A percentile compares a stretch with the other conserved stretches of the same genome.
Evolutionary conservation across 2,888 invertebrate genomes (phyloP).

Genomic region (Sycophila texana): DNA sequence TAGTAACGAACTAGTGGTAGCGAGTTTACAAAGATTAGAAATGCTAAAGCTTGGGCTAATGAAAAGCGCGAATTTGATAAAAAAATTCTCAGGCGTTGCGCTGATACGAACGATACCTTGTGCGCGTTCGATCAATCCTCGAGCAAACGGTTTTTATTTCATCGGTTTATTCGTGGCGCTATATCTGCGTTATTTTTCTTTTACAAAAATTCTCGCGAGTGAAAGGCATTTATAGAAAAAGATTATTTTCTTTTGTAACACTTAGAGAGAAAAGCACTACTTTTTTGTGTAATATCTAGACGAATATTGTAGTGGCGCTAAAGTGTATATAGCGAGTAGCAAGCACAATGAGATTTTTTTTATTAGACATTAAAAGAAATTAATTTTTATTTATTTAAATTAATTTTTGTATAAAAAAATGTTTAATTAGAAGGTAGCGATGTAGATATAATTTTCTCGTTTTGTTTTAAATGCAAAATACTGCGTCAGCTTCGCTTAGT

Average conservation of each 20-base stretch:
- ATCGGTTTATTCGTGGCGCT: background rate
- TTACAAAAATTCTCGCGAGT: conserved; percentile 22
- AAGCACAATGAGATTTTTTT: background rate
- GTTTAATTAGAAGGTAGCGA: background rate
- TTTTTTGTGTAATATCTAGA: conserved; percentile 34
- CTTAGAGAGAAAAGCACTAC: conserved; percentile 47
- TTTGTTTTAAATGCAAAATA: conserved; percentile 2
- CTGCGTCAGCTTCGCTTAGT: background rate
- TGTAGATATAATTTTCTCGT: background rate
- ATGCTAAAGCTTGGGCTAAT: conserved; percentile 39
- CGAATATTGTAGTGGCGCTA: conserved; percentile 29
- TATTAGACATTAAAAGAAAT: background rate
- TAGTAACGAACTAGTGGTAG: background rate
- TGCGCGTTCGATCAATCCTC: conserved; percentile 43
- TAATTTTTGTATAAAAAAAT: too few species aligned
- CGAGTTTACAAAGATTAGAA: conserved; percentile 32
- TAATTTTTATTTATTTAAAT: too few species aligned
- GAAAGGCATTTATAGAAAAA: conserved; percentile 38
- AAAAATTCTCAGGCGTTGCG: conserved; percentile 19
- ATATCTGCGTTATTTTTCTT: conserved; percentile 4
- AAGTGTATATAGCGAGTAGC: conserved; percentile 34
- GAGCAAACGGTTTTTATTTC: conserved; percentile 24
- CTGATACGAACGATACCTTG: conserved; percentile 37
- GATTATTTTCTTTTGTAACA: conserved; percentile 34
- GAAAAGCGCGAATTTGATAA: conserved; percentile 26